A percentile compares a stretch with the other conserved stretches of the same genome.
These are phyloP conservation scores for Parazoanthus darwini DNA, from an alignment of 92 coral and sea anemone species.

Conservation along the genomic window DNA sequence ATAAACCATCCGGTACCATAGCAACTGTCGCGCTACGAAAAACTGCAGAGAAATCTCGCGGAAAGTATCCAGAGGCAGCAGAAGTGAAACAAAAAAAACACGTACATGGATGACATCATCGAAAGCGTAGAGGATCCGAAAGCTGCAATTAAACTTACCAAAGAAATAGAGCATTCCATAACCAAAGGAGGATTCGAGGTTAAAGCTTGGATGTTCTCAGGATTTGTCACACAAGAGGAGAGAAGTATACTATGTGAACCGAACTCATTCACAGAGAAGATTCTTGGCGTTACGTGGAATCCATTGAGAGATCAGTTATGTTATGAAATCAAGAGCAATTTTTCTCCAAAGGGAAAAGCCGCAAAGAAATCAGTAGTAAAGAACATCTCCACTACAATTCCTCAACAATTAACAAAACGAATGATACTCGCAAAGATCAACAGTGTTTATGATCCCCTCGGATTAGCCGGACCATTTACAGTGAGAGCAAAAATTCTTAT, in stretches of 20 bases:
- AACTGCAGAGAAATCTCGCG: background rate
- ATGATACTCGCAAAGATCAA: constrained; percentile 66
- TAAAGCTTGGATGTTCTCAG: constrained; percentile 55
- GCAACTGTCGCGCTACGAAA: constrained; percentile 45
- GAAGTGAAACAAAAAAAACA: background rate
- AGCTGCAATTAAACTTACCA: constrained; percentile 8
- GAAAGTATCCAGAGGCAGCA: constrained; percentile 24
- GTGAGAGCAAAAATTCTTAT: constrained; percentile 69
- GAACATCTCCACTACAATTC: constrained; percentile 4
- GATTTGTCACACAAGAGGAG: constrained; percentile 42
- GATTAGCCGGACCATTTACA: constrained; percentile 66
- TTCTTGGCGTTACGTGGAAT: constrained; percentile 53
- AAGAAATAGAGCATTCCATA: constrained; percentile 45
- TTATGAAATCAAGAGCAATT: constrained; percentile 57
- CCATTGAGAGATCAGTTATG: constrained; percentile 40
- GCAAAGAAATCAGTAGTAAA: constrained; percentile 23
- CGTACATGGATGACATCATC: constrained; percentile 21
- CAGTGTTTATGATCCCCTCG: constrained; percentile 68
- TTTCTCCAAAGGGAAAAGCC: constrained; percentile 48
- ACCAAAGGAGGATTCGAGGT: constrained; percentile 58
- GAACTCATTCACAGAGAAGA: constrained; percentile 40
- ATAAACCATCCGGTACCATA: constrained; percentile 42
- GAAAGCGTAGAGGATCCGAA: background rate
- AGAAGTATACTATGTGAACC: constrained; percentile 16
- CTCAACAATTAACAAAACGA: constrained; percentile 57